phyloP scores from a whole-genome alignment of 2,797 vertebrate species.

The Ctenochaetus hawaiiensis region DNA sequence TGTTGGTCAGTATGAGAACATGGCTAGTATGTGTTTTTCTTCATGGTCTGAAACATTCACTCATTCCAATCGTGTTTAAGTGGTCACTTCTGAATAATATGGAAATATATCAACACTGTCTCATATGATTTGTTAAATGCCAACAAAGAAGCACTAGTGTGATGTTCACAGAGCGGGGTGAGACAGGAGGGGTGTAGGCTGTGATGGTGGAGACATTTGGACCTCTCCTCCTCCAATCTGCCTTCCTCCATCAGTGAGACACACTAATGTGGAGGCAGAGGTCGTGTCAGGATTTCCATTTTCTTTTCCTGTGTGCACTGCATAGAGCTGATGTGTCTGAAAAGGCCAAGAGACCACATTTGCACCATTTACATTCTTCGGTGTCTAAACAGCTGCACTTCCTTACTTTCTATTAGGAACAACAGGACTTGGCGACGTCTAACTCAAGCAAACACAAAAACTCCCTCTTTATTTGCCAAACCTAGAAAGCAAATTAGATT shows the following conservation, averaged over 20 bases:
- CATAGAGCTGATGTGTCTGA: background rate
- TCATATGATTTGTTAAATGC: slow-evolving; percentile 33
- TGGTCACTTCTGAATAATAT: slow-evolving; percentile 44
- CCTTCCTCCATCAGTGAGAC: slow-evolving; percentile 11
- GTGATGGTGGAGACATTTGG: background rate
- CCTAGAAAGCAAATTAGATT: slow-evolving; percentile 53
- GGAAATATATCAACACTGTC: slow-evolving; percentile 53
- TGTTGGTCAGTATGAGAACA: slow-evolving; percentile 50
- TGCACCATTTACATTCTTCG: slow-evolving; percentile 29
- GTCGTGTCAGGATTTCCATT: slow-evolving; percentile 6
- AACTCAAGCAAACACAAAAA: slow-evolving; percentile 41
- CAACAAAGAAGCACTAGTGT: background rate
- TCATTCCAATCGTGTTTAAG: slow-evolving; percentile 35
- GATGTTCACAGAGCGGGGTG: slow-evolving; percentile 12
- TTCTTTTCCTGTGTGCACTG: slow-evolving; percentile 1
- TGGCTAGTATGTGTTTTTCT: slow-evolving; percentile 54
- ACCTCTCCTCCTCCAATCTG: background rate
- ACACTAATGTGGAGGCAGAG: slow-evolving; percentile 15
- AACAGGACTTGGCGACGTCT: slow-evolving; percentile 33
- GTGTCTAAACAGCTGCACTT: slow-evolving; percentile 47
- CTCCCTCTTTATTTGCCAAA: slow-evolving; percentile 41
- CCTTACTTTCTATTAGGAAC: slow-evolving; percentile 40
- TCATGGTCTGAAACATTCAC: slow-evolving; percentile 42
- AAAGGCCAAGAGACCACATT: background rate
- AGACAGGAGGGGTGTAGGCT: slow-evolving; percentile 23